These are phyloP conservation scores for Nomada lathburiana DNA, from an alignment of 2,888 invertebrate species.

Conservation along the genomic window DNA sequence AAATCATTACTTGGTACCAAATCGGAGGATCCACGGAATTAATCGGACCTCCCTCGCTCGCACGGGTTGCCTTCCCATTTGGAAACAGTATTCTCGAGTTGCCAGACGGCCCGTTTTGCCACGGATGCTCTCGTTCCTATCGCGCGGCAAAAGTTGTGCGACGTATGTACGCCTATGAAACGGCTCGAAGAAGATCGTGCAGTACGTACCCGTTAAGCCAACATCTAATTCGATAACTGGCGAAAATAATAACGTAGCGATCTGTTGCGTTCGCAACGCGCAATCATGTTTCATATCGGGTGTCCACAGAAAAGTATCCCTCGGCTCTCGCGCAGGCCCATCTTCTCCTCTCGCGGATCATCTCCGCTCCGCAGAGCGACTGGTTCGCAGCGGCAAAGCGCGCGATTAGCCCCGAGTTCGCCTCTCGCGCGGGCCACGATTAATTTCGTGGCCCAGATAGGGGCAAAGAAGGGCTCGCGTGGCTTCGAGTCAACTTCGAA, in stretches of 20 bases:
- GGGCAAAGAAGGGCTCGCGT: neutral
- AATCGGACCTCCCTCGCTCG: too few species aligned
- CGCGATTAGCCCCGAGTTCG: neutral
- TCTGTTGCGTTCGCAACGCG: conserved; percentile 70
- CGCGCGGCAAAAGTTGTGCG: conserved; percentile 34
- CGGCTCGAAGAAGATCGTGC: conserved; percentile 58
- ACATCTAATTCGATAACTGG: conserved; percentile 82
- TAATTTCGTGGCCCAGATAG: neutral
- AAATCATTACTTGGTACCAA: too few species aligned
- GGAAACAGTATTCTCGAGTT: neutral
- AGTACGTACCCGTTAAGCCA: conserved; percentile 77
- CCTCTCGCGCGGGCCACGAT: too few species aligned
- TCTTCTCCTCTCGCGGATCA: neutral
- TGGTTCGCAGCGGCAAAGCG: neutral
- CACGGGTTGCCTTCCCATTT: neutral
- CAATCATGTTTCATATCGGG: conserved; percentile 74
- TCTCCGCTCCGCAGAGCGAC: conserved; percentile 13
- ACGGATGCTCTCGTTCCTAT: neutral
- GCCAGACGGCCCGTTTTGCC: too few species aligned
- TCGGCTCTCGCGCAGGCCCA: conserved; percentile 17
- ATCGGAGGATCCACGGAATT: too few species aligned
- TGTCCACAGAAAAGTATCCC: conserved; percentile 62
- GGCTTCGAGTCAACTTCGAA: neutral
- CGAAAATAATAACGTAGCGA: conserved; percentile 79
- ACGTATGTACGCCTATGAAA: conserved; percentile 73